Conservation (phyloP, 2,113 vertebrate species). For the Trematomus loennbergii region DNA sequence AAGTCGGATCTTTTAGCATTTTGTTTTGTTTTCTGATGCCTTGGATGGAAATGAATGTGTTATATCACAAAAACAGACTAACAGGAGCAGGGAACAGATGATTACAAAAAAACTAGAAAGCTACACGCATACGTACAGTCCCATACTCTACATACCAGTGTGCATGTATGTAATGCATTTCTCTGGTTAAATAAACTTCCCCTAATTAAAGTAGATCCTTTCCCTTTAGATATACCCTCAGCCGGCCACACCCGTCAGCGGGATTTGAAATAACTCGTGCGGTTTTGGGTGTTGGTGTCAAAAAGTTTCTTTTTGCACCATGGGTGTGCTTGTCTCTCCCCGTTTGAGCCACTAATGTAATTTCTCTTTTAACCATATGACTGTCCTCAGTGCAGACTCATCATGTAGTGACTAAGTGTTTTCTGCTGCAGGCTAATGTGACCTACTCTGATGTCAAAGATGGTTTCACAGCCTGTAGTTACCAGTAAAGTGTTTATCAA, state of each 20-base stretch:
- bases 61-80: neutral
- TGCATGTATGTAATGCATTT: neutral
- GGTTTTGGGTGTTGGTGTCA: constrained; percentile 71
- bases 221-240: neutral
- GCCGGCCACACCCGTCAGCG: constrained; percentile 42
- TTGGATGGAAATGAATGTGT: neutral
- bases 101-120: neutral
- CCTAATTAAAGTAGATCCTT: neutral
- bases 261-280: constrained; percentile 42
- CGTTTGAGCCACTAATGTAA: constrained; percentile 57
- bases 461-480: neutral
- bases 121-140: neutral
- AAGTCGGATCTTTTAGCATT: neutral
- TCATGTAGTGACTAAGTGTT: constrained; percentile 65
- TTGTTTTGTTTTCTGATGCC: neutral
- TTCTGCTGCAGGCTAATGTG: constrained; percentile 39
- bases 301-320: constrained; percentile 55
- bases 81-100: neutral
- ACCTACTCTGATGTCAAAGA: neutral
- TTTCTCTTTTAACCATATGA: constrained; percentile 78
- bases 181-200: neutral
- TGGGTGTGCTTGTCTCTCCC: constrained; percentile 64
- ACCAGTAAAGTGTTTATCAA: neutral
- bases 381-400: constrained; percentile 55
- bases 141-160: neutral